Evolutionary conservation across 2,113 vertebrate species (phyloP).

Genomic region (Ploceus nigricollis): DNA sequence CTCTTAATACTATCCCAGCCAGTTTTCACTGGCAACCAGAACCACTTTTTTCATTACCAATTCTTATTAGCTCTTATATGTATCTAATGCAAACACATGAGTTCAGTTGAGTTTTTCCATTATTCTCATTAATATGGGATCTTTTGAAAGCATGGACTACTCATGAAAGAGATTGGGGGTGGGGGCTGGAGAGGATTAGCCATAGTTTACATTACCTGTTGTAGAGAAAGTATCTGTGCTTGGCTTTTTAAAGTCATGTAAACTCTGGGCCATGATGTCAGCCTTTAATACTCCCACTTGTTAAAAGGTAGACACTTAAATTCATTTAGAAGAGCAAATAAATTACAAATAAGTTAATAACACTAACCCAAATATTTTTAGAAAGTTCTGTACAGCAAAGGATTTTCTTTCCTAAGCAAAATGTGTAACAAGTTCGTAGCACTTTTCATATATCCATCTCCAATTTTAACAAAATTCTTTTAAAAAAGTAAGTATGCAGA

Average conservation of each 20-base stretch:
- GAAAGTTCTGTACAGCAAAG: not conserved
- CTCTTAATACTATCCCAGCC: constrained; percentile 14
- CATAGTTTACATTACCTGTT: not conserved
- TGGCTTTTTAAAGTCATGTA: not conserved
- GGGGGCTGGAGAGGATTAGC: not conserved
- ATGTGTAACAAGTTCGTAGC: not conserved
- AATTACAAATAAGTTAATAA: not conserved
- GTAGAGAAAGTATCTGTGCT: not conserved
- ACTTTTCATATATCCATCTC: not conserved
- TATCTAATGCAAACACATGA: not conserved
- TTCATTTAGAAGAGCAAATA: not conserved
- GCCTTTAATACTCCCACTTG: not conserved
- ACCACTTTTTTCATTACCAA: not conserved
- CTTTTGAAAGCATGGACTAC: not conserved
- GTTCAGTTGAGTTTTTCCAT: not conserved
- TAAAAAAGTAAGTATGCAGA: not conserved
- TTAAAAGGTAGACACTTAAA: not conserved
- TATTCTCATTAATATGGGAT: not conserved
- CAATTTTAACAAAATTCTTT: not conserved
- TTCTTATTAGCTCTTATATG: not conserved
- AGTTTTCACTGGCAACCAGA: not conserved
- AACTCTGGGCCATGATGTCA: not conserved
- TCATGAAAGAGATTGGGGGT: not conserved
- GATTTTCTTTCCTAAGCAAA: not conserved
- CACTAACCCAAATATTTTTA: not conserved